Evolutionary conservation across 2,888 invertebrate genomes (phyloP), one percentile per base, ranked within the genome.

Genomic region (Eulithis testata): DNA sequence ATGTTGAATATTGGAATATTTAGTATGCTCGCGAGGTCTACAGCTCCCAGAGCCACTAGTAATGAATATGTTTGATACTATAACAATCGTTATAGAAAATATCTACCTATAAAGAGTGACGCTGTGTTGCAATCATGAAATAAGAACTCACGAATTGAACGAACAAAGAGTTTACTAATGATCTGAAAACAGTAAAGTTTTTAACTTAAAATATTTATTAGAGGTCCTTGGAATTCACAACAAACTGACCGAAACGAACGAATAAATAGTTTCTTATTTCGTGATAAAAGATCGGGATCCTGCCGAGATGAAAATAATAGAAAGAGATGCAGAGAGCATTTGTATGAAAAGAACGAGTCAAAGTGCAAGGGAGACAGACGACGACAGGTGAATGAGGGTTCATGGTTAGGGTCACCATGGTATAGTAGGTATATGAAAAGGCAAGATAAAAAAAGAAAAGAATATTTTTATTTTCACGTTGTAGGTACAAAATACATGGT

Each of bases 311-410:
- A 79, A 75, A 80, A 77, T 70, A 79, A 78, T 69, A 76, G 67
- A 67, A 60, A 21, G 67, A 63, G 67, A 67, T 53, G 14, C 53
- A 44, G 44, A 8, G 70, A 69, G 64, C 63, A 68, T 61, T 72
- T 45, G 65, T 65, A 65, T 58, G 31, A 21, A 49, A 21, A 49
- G 44, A 65, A 43, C 65, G 56, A 27, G 51, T 52, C 27, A 49
- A 69, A 67, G 89, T 75, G 79, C 65, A 79, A 90, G 80, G 62
- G 85, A 82, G 89, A 88, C 37, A 76, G 83, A 67, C 53, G 83
- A 67, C 53, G 60, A 75, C 78, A 81, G 82, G 82, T 87, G 90
- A 89, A 89, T 88, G 90, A 88, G 88, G 89, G 90, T 89, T 88
- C 87, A 88, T 76, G 79, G 74, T 77, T 84, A 82, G 80, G 77